Evolutionary conservation across 2,888 invertebrate genomes (phyloP), one percentile per base, ranked within the genome.

Genomic region (Alentia gelatinosa): DNA sequence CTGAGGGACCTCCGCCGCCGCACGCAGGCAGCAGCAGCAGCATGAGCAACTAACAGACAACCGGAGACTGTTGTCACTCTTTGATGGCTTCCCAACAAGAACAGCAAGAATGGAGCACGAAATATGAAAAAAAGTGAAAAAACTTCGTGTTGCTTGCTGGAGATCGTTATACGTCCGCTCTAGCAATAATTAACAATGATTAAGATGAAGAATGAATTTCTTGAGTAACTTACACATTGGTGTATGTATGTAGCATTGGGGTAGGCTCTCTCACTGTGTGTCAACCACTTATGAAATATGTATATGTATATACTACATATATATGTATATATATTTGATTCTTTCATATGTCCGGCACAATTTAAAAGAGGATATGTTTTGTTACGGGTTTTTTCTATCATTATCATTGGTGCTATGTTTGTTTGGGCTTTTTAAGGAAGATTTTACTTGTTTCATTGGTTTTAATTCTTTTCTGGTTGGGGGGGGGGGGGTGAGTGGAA

Each of bases 331-430:
- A 56, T 56, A 56, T 74, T 12, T n/a, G n/a, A 15, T 74, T 33
- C 26, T 74, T 74, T 74, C 12, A 74, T 74, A 15, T 74, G 30
- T 74, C 39, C 79, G 35, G 79, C 79, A 79, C 39, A 39, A 35
- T 19, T 39, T 79, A 79, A 63, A 79, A 79, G 23, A 37, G 39
- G 79, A 79, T 30, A 68, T 37, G 79, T 79, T 79, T 47, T 86
- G 86, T 86, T 86, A 86, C 86, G 86, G 86, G 86, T 86, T 86
- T 83, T 86, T 39, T 40, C 42, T 86, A 26, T 86, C 37, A 12
- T 79, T 79, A 79, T 79, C 50, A 86, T 86, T 86, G 86, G 86
- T 86, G 86, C 86, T 86, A 86, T 50, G 86, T 86, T 86, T 86
- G 86, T 86, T 86, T 86, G 86, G 86, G 50, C 50, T 86, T 50